phyloP scores from a whole-genome alignment of 2,888 invertebrate genomes.

The Mamestra brassicae region DNA sequence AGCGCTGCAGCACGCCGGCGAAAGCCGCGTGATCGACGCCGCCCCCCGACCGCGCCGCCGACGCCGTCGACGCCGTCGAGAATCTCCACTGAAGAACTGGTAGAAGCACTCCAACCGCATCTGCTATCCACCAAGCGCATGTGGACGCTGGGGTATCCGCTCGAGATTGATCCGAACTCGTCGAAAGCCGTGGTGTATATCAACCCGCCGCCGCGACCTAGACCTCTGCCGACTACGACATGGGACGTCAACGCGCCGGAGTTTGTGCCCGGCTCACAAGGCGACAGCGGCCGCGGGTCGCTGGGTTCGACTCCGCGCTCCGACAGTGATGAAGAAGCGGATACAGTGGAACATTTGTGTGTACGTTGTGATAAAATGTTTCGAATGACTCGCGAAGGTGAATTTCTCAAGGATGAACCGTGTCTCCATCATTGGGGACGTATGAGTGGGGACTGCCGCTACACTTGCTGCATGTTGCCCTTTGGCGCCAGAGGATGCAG shows the following conservation, averaged over 20 bases:
- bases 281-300: conserved; percentile 90
- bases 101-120: conserved; percentile 91
- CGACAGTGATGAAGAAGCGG: conserved; percentile 90
- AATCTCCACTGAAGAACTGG: conserved; percentile 91
- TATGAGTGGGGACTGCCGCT: conserved; percentile 90
- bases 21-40: conserved; percentile 84
- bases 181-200: conserved; percentile 92
- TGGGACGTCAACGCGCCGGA: conserved; percentile 93
- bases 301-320: conserved; percentile 90
- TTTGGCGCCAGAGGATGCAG: conserved; percentile 92
- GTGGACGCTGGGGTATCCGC: conserved; percentile 93
- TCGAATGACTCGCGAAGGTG: conserved; percentile 93
- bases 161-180: conserved; percentile 91
- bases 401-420: conserved; percentile 93
- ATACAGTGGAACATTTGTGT: conserved; percentile 92
- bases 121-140: conserved; percentile 92
- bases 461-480: conserved; percentile 92
- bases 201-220: conserved; percentile 87
- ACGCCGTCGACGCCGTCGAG: conserved; percentile 88
- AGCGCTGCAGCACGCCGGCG: conserved; percentile 85
- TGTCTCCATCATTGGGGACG: conserved; percentile 98
- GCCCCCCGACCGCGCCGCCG: conserved; percentile 87
- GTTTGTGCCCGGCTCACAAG: conserved; percentile 91
- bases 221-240: conserved; percentile 78
- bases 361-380: conserved; percentile 94